Conservation (phyloP, 2,888 invertebrate genomes). For the Trichacis sp. region DNA sequence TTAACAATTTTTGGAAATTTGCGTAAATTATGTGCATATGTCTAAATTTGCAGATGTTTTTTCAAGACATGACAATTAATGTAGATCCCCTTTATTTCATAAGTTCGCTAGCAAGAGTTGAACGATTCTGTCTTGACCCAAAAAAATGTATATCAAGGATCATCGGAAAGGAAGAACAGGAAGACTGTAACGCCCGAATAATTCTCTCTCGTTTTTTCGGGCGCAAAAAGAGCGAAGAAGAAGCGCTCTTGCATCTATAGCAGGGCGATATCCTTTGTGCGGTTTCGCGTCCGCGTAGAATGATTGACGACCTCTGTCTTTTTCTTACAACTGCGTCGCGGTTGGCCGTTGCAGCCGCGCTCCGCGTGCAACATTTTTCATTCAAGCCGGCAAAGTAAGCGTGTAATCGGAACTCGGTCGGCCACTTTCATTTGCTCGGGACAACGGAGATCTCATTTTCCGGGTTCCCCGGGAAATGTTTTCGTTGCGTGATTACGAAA, state of each 20-base stretch:
- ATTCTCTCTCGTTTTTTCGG: conserved; percentile 20
- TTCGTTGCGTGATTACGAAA: conserved; percentile 13
- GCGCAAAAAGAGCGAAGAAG: conserved; percentile 31
- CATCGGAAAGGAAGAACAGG: conserved; percentile 20
- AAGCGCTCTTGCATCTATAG: conserved; percentile 42
- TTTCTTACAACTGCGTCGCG: conserved; percentile 43
- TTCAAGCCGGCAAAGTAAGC: conserved; percentile 61
- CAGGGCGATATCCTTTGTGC: conserved; percentile 50
- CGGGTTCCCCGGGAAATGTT: conserved; percentile 9
- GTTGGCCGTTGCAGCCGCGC: conserved; percentile 37
- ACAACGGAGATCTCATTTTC: conserved; percentile 7
- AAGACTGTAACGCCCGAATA: conserved; percentile 42
- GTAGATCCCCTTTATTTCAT: too few species aligned
- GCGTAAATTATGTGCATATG: too few species aligned
- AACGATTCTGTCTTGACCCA: too few species aligned
- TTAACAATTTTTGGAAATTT: too few species aligned
- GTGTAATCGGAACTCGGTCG: conserved; percentile 57
- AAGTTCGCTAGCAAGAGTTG: too few species aligned
- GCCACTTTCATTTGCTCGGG: background rate
- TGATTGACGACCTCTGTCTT: conserved; percentile 47
- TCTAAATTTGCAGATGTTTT: too few species aligned
- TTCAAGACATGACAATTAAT: too few species aligned
- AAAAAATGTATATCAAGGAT: too few species aligned
- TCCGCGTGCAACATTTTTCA: conserved; percentile 44
- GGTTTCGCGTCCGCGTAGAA: conserved; percentile 47